Percentiles rank a stretch among this genome's conserved stretches.
phyloP scores from a whole-genome alignment of 2,797 vertebrate genomes.

The Okamejei kenojei region DNA sequence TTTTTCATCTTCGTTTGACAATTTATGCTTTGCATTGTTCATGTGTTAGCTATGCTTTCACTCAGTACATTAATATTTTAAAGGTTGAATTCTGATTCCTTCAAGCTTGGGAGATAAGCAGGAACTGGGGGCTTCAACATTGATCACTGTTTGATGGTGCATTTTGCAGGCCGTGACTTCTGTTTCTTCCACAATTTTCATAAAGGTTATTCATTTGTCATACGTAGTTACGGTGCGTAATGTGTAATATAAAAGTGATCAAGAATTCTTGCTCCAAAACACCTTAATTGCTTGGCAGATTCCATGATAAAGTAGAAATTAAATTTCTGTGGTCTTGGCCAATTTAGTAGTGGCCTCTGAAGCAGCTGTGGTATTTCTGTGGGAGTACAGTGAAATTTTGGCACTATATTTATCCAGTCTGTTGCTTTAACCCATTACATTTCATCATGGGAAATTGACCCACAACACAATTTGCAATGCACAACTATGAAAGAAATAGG shows the following conservation, averaged over 20 bases:
- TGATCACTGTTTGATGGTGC: not conserved
- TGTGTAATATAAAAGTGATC: not conserved
- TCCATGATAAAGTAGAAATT: not conserved
- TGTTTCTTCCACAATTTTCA: not conserved
- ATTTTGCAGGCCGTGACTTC: not conserved
- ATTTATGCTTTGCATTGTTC: not conserved
- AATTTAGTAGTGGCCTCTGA: not conserved
- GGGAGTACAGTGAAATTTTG: constrained; percentile 1
- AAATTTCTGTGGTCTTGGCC: not conserved
- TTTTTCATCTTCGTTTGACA: not conserved
- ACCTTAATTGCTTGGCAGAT: not conserved
- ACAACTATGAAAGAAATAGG: not conserved
- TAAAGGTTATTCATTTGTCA: not conserved
- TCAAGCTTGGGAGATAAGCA: not conserved
- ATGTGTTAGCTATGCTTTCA: not conserved
- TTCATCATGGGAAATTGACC: not conserved
- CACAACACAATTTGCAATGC: not conserved
- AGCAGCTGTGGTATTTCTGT: constrained; percentile 25
- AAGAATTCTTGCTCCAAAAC: not conserved
- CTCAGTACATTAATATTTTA: not conserved
- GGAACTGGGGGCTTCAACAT: not conserved
- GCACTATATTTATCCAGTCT: not conserved
- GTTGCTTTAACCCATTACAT: not conserved
- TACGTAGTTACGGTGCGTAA: not conserved
- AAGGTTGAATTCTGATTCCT: not conserved